A percentile compares a stretch with the other conserved stretches of the same genome.
Conservation (phyloP, 2,888 invertebrate species). For the Torymus auratus region DNA sequence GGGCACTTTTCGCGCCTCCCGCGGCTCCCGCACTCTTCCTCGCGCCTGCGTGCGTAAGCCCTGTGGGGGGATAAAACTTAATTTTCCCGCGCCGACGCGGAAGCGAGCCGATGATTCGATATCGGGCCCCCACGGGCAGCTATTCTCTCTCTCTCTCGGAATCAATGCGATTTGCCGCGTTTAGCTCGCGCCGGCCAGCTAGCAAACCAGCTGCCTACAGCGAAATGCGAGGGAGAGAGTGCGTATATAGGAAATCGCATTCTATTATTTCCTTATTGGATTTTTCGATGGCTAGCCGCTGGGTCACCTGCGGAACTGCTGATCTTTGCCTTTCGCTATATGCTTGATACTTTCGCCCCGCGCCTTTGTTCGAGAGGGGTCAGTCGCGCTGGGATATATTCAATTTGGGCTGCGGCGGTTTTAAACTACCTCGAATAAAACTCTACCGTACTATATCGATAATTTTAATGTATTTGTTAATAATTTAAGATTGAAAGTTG, state of each 20-base stretch:
- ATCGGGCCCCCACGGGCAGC: slow-evolving; percentile 25
- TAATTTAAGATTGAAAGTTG: too few relatives aligned
- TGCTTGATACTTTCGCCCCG: neutral
- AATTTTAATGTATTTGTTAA: too few relatives aligned
- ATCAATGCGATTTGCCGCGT: slow-evolving; percentile 48
- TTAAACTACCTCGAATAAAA: too few relatives aligned
- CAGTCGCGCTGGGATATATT: too few relatives aligned
- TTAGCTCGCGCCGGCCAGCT: neutral
- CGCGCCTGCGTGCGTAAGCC: neutral
- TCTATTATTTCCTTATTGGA: slow-evolving; percentile 49
- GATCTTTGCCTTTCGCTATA: neutral
- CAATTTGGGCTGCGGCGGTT: too few relatives aligned
- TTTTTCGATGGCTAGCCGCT: slow-evolving; percentile 7
- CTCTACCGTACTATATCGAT: too few relatives aligned
- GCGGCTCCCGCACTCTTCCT: neutral
- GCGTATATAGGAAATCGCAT: slow-evolving; percentile 26
- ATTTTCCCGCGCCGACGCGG: slow-evolving; percentile 35
- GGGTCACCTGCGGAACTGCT: neutral
- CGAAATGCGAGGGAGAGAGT: too few relatives aligned
- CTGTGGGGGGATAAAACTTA: slow-evolving; percentile 33
- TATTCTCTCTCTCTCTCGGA: slow-evolving; percentile 22
- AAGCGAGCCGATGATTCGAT: slow-evolving; percentile 39
- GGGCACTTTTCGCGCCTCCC: neutral
- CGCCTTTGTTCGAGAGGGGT: neutral
- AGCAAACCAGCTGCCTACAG: too few relatives aligned